Percentiles rank a stretch among this genome's conserved stretches.
Conservation (phyloP, 53 echinoderm and acorn worm species). For the Zoroaster sp. region DNA sequence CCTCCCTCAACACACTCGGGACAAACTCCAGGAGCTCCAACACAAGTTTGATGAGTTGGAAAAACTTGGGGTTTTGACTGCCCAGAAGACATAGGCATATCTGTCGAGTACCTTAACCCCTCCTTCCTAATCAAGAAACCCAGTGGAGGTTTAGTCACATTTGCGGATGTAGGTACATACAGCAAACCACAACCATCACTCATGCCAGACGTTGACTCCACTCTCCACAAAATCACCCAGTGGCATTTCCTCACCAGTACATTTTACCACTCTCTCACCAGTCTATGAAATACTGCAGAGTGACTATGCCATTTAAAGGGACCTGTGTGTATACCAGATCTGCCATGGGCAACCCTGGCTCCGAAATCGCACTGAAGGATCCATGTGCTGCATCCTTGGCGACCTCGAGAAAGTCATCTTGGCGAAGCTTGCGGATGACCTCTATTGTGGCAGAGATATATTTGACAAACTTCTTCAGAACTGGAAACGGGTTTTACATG, state of each 20-base stretch:
- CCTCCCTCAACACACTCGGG: conserved; percentile 26
- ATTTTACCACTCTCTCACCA: conserved; percentile 48
- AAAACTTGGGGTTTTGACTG: conserved; percentile 17
- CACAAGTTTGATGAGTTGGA: conserved; percentile 33
- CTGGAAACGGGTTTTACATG: conserved; percentile 28
- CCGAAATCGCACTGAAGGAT: conserved; percentile 63
- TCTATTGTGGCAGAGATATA: conserved; percentile 61
- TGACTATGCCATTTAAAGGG: conserved; percentile 16
- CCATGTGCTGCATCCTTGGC: conserved; percentile 64
- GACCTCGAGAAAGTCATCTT: conserved; percentile 36
- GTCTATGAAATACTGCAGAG: conserved; percentile 48
- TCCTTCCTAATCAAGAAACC: conserved; percentile 71
- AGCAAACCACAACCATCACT: conserved; percentile 20
- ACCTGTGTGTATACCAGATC: conserved; percentile 23
- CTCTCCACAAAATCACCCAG: conserved; percentile 36
- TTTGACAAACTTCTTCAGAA: conserved; percentile 20
- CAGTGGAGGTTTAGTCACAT: conserved; percentile 57
- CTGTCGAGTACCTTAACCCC: conserved; percentile 44
- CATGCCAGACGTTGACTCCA: conserved; percentile 57
- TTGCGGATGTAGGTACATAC: conserved; percentile 51
- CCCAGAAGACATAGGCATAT: conserved; percentile 11
- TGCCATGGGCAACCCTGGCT: conserved; percentile 33
- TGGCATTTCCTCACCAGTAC: conserved; percentile 20
- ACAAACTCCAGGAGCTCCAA: conserved; percentile 36
- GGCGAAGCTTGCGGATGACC: conserved; percentile 69